Percentiles rank a stretch among this genome's conserved stretches.
Evolutionary conservation across 2,113 vertebrate species (phyloP).

Genomic region (Chitala chitala): DNA sequence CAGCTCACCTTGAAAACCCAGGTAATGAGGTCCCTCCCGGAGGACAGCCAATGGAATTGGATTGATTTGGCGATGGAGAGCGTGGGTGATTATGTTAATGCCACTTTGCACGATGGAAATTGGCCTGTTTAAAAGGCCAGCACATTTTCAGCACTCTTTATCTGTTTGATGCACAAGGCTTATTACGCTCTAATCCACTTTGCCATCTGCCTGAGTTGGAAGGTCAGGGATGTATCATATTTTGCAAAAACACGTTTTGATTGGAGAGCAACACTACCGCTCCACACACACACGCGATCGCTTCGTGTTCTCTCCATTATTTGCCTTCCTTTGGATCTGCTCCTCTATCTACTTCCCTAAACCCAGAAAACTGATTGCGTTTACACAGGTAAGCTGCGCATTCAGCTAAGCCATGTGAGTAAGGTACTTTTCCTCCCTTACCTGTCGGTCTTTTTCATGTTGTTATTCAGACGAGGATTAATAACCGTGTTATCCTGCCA

Average conservation of each 20-base stretch:
- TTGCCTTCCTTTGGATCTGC: background rate
- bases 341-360: background rate
- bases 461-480: conserved; percentile 1
- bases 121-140: conserved; percentile 28
- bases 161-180: conserved; percentile 28
- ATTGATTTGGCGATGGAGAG: conserved; percentile 44
- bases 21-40: conserved; percentile 41
- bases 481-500: background rate
- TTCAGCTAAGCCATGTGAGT: background rate
- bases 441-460: background rate
- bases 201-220: conserved; percentile 45
- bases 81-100: conserved; percentile 47
- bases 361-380: background rate
- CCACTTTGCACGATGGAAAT: conserved; percentile 39
- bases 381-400: background rate
- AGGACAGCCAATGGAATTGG: conserved; percentile 37
- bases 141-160: conserved; percentile 26
- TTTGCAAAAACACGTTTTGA: conserved; percentile 37
- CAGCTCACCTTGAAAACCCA: conserved; percentile 43
- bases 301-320: background rate
- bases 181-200: conserved; percentile 46
- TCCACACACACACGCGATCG: background rate
- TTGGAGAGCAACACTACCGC: conserved; percentile 18
- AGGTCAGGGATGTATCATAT: conserved; percentile 50
- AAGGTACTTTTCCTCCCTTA: background rate